Evolutionary conservation across 2,888 invertebrate species (phyloP).

Genomic region (Meiosimyza decipiens): DNA sequence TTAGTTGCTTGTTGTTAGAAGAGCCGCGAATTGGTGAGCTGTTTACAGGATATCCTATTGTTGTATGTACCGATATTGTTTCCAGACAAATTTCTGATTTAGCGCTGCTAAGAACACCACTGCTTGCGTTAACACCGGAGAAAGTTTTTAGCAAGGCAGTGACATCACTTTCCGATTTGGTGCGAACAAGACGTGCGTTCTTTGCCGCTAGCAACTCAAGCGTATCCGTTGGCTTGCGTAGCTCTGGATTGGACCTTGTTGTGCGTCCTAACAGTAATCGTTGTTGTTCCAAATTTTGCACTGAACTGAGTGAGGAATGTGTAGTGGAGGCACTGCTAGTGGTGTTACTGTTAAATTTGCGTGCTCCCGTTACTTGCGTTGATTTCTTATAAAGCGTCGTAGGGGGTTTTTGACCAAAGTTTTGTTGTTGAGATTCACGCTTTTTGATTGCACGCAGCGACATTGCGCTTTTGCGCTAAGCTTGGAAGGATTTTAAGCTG

Average conservation of each 20-base stretch:
- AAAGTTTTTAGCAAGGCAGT: conserved; percentile 49
- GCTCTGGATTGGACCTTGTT: conserved; percentile 54
- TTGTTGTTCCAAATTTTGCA: conserved; percentile 46
- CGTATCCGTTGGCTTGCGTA: conserved; percentile 45
- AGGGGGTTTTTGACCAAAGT: conserved; percentile 39
- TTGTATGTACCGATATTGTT: conserved; percentile 62
- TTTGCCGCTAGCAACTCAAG: conserved; percentile 41
- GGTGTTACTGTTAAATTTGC: conserved; percentile 22
- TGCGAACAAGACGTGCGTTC: conserved; percentile 53
- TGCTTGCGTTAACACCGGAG: conserved; percentile 44
- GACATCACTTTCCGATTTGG: conserved; percentile 64
- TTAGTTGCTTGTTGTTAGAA: neutral
- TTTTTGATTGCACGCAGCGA: conserved; percentile 66
- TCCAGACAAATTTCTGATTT: conserved; percentile 65
- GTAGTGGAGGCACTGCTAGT: neutral
- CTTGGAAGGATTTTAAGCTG: neutral
- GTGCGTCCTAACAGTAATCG: conserved; percentile 51
- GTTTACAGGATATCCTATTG: conserved; percentile 27
- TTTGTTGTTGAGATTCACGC: conserved; percentile 55
- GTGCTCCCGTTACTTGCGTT: conserved; percentile 13
- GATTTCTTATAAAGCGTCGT: conserved; percentile 40
- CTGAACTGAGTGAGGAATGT: conserved; percentile 19
- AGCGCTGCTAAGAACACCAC: conserved; percentile 55
- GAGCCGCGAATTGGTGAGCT: conserved; percentile 9
- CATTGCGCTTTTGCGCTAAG: conserved; percentile 53